These are phyloP conservation scores for Diplazon laetatorius DNA, from an alignment of 2,888 invertebrate species.

Conservation along the genomic window DNA sequence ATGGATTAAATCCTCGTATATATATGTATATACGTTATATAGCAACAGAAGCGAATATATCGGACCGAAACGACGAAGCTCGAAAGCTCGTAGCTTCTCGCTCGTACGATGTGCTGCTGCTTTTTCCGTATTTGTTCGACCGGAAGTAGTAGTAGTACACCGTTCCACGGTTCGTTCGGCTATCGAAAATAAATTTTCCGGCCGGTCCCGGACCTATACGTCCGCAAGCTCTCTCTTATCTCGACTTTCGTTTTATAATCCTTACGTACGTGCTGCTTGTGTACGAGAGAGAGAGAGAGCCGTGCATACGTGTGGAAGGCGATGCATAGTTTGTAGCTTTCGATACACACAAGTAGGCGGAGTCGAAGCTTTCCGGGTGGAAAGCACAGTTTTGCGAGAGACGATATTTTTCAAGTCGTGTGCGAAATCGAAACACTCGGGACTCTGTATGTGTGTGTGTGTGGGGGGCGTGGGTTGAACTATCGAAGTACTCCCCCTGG, in stretches of 20 bases:
- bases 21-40: too few relatives aligned
- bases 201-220: neutral
- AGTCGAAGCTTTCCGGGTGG: too few relatives aligned
- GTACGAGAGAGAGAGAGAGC: too few relatives aligned
- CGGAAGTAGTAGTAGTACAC: conserved; percentile 53
- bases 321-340: neutral
- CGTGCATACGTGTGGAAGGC: neutral
- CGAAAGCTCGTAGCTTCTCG: conserved; percentile 21
- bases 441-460: too few relatives aligned
- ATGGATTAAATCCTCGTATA: conserved; percentile 58
- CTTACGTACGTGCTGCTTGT: conserved; percentile 1
- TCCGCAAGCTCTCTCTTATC: neutral
- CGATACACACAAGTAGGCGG: neutral
- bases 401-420: too few relatives aligned
- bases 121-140: conserved; percentile 58
- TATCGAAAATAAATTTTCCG: conserved; percentile 48
- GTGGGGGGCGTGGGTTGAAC: too few relatives aligned
- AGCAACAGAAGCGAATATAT: conserved; percentile 34
- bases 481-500: too few relatives aligned
- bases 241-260: neutral
- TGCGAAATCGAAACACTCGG: too few relatives aligned
- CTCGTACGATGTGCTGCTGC: conserved; percentile 23
- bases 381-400: too few relatives aligned
- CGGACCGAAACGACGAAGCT: neutral
- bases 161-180: conserved; percentile 48